Evolutionary conservation across 2,113 vertebrate species (phyloP).

Genomic region (Hipposideros armiger): DNA sequence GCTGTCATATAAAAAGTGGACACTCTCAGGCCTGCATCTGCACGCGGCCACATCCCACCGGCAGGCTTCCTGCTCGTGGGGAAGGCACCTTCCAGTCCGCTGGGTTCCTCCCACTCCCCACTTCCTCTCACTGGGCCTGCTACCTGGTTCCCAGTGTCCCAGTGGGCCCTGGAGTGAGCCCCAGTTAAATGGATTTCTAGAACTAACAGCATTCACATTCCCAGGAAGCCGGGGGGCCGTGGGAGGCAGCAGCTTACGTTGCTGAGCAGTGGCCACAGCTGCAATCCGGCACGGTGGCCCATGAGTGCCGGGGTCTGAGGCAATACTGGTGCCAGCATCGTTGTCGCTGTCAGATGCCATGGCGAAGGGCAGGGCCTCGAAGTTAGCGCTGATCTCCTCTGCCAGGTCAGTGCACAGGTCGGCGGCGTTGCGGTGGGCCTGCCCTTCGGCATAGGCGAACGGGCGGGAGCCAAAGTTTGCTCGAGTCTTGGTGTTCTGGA

Average conservation of each 20-base stretch:
- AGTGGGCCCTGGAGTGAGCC: background rate
- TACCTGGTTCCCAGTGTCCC: background rate
- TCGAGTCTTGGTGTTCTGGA: constrained; percentile 97
- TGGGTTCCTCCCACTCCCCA: background rate
- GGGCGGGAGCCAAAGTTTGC: constrained; percentile 97
- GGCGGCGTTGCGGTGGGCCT: constrained; percentile 97
- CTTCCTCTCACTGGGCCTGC: background rate
- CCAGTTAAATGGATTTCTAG: background rate
- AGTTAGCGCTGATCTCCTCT: constrained; percentile 99
- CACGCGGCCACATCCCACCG: background rate
- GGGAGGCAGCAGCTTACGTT: constrained; percentile 89
- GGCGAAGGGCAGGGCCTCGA: constrained; percentile 97
- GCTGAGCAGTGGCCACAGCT: constrained; percentile 94
- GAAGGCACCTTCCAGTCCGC: background rate
- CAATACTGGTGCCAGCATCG: constrained; percentile 96
- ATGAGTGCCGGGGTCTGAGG: constrained; percentile 95
- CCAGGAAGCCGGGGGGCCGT: accelerated
- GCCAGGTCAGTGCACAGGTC: constrained; percentile 97
- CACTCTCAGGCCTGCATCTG: background rate
- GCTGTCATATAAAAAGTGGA: background rate
- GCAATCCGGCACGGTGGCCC: constrained; percentile 97
- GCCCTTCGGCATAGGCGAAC: constrained; percentile 96
- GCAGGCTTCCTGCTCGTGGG: background rate
- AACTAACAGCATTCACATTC: background rate
- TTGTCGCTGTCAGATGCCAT: constrained; percentile 99